Base-by-base conservation (phyloP, 2,888 invertebrate genomes). In the Ennomos erosarius region DNA sequence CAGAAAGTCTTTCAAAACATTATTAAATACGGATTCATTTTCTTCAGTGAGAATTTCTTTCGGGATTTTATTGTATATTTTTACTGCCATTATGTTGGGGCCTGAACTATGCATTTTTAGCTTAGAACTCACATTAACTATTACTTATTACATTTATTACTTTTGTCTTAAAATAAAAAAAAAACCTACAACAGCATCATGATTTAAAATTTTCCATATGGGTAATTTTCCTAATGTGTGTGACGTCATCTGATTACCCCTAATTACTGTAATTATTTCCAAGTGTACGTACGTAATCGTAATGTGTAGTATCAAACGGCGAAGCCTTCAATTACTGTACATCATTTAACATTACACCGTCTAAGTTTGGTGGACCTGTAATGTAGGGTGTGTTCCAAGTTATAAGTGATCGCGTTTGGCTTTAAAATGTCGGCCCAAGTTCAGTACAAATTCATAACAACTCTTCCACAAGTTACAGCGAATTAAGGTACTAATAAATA, bases 181-280 rank as follows among this genome's bases (percentile, higher is more conserved):
- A 13, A 9, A 38, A 26, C 37, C n/a, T 44, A 43, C n/a, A 13
- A 35, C 40, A 45, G 9, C 9, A 45, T 1, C 11, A 36, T 44
- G 44, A 45, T 46, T 44, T 53, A 34, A 46, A 38, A 51, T 35
- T 45, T 59, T 55, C 54, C 54, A 50, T 9, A 34, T 35, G 50
- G 51, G 59, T 60, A 48, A 55, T 55, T 60, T 51, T 51, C 59
- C 51, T 60, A 60, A 60, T 47, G 50, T 39, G 38, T n/a, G 36
- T 61, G 42, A 65, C 67, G 62, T 64, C 62, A 68, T 62, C 59
- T 62, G 64, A 68, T 68, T 68, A 68, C 65, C 50, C 64, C 65
- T 62, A 61, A 68, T 68, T 68, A 68, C 65, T 13, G 62, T 68
- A 65, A 68, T 68, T 62, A 68, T 57, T 57, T 47, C 43, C 45